A percentile compares a stretch with the other conserved stretches of the same genome.
These are phyloP conservation scores for Malurus splendens DNA, from an alignment of 2,797 vertebrate species.

Conservation along the genomic window DNA sequence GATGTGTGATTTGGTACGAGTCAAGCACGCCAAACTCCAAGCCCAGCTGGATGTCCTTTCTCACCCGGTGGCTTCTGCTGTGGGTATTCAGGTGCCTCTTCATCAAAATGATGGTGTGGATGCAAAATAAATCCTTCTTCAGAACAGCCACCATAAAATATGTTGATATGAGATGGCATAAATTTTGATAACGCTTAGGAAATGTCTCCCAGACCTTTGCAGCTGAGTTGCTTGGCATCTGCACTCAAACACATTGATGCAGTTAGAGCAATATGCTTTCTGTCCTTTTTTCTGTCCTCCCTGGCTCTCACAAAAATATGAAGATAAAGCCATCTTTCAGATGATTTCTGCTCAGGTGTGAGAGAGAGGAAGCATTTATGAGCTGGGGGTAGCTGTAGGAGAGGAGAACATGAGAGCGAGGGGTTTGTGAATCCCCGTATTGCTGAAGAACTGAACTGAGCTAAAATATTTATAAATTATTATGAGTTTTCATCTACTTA, in stretches of 20 bases:
- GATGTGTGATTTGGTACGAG: fast-evolving
- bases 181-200: background rate
- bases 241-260: background rate
- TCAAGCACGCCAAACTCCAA: fast-evolving
- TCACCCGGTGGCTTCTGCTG: background rate
- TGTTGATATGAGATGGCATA: background rate
- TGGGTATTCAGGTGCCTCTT: background rate
- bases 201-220: background rate
- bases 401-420: background rate
- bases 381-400: background rate
- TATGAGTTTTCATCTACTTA: background rate
- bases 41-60: background rate
- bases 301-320: background rate
- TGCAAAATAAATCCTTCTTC: background rate
- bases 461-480: background rate
- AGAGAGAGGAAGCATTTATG: background rate
- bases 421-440: background rate
- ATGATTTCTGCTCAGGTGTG: background rate
- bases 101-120: background rate
- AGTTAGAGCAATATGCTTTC: background rate
- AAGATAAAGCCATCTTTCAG: background rate
- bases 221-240: background rate
- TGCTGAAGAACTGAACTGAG: background rate
- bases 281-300: background rate
- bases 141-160: background rate